Conservation (phyloP, 2,888 invertebrate species). For the Drosophila kambysellisi region DNA sequence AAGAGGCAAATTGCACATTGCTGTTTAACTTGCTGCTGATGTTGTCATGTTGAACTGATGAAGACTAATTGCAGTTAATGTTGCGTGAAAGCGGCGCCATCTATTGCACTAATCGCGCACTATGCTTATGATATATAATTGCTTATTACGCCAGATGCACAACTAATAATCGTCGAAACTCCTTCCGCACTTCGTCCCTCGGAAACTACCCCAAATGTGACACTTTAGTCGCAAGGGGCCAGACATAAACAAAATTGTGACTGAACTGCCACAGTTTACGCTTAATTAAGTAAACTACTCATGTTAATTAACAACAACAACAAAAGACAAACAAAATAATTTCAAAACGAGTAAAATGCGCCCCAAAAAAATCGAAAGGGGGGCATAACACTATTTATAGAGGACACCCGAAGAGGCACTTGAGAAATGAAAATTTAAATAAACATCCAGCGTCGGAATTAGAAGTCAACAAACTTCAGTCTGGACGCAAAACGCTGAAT, state of each 20-base stretch:
- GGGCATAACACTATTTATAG: constrained; percentile 51
- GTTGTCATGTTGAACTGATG: constrained; percentile 67
- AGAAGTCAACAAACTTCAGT: constrained; percentile 69
- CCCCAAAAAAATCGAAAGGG: constrained; percentile 32
- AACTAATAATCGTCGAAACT: constrained; percentile 8
- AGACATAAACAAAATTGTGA: constrained; percentile 62
- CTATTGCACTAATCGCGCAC: constrained; percentile 45
- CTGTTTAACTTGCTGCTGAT: constrained; percentile 50
- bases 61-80: constrained; percentile 77
- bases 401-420: constrained; percentile 54
- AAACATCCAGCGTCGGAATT: constrained; percentile 53
- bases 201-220: constrained; percentile 7
- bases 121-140: constrained; percentile 33
- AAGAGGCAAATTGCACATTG: constrained; percentile 42
- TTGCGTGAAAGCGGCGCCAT: constrained; percentile 66
- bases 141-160: constrained; percentile 8
- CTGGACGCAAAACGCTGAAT: constrained; percentile 9
- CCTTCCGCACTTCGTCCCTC: not conserved
- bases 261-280: constrained; percentile 49
- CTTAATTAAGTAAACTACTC: constrained; percentile 78
- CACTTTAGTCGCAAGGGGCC: constrained; percentile 24
- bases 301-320: constrained; percentile 75
- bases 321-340: constrained; percentile 43
- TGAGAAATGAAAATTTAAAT: constrained; percentile 62
- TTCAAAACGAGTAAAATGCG: constrained; percentile 23